phyloP scores from a whole-genome alignment of 2,797 vertebrate species.

The Uromys caudimaculatus region DNA sequence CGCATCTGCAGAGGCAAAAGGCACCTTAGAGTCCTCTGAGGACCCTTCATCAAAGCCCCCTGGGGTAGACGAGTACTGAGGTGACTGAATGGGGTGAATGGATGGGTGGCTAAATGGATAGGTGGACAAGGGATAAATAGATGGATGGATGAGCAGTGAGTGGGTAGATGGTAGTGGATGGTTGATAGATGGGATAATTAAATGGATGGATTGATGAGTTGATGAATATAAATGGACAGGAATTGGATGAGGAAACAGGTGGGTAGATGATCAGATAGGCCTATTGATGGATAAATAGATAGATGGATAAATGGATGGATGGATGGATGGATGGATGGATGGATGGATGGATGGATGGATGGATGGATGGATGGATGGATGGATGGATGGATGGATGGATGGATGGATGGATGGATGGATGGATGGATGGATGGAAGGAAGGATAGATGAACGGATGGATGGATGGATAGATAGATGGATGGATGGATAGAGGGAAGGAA shows the following conservation, averaged over 20 bases:
- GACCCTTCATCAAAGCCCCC: not conserved
- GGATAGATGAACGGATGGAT: not conserved
- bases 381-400: not conserved
- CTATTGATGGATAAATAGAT: not conserved
- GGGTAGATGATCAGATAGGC: too few relatives aligned
- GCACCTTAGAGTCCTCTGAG: not conserved
- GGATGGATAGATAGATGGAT: not conserved
- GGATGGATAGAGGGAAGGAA: not conserved
- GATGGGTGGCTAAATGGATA: not conserved
- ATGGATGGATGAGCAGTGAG: not conserved
- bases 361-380: not conserved
- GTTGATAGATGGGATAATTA: not conserved
- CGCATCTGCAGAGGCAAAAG: constrained; percentile 89
- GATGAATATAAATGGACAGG: not conserved
- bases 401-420: not conserved
- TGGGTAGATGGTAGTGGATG: not conserved
- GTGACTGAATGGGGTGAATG: not conserved
- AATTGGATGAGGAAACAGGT: not conserved
- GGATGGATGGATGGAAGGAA: not conserved
- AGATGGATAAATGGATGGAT: too few relatives aligned
- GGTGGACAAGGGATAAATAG: not conserved
- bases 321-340: not conserved
- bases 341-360: too few relatives aligned
- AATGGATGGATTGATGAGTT: not conserved
- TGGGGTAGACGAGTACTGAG: too few relatives aligned